phyloP scores from a whole-genome alignment of 2,888 invertebrate genomes.

The Prosapia bicincta region DNA sequence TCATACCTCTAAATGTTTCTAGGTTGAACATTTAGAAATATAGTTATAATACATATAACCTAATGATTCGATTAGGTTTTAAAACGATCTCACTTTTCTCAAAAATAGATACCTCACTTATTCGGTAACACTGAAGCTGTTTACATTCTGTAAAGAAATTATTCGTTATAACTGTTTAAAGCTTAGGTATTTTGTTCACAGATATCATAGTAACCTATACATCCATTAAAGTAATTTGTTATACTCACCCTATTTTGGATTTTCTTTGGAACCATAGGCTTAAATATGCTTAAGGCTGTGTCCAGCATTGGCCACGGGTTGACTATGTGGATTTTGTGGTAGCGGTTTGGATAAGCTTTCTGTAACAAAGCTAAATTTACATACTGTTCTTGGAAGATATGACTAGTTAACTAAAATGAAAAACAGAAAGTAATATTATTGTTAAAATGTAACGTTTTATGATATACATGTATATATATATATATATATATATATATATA shows the following conservation, averaged over 20 bases:
- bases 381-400: too few relatives aligned
- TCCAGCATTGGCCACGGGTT: constrained; percentile 42
- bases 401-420: too few relatives aligned
- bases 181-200: too few relatives aligned
- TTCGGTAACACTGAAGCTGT: not conserved
- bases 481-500: not conserved
- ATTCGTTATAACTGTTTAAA: too few relatives aligned
- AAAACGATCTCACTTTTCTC: too few relatives aligned
- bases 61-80: too few relatives aligned
- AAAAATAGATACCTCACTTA: not conserved
- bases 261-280: constrained; percentile 42
- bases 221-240: not conserved
- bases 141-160: too few relatives aligned
- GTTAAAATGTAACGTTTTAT: not conserved
- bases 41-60: too few relatives aligned
- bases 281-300: constrained; percentile 40
- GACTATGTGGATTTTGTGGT: constrained; percentile 42
- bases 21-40: too few relatives aligned
- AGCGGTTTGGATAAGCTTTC: constrained; percentile 43
- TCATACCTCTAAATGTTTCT: too few relatives aligned
- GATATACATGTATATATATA: not conserved
- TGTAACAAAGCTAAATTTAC: constrained; percentile 35
- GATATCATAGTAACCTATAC: not conserved
- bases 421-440: not conserved
- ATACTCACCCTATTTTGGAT: constrained; percentile 41